Evolutionary conservation across 2,113 vertebrate genomes (phyloP), one percentile per base, ranked within the genome.

Genomic region (Phylloscopus trochilus): DNA sequence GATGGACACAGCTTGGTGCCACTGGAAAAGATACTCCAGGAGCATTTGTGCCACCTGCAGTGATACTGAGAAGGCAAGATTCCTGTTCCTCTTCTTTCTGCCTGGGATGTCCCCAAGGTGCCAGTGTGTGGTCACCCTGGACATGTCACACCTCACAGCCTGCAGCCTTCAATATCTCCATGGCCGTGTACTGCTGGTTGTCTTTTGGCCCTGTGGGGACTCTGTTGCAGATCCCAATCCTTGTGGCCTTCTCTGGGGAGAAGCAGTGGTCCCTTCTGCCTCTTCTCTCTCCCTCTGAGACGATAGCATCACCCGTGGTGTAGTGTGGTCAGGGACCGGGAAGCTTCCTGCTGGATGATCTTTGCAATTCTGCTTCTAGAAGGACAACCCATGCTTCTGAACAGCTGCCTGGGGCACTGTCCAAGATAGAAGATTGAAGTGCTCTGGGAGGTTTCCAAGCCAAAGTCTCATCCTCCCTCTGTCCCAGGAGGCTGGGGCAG

Each of bases 371-470:
- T 60, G 47, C 82, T 69, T 75, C 43, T 23, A 23, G 70, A 60
- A 73, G 52, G 66, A 59, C 55, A 68, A 10, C n/a, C 14, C 1
- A 0, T 3, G 3, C 47, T 94, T 80, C 74, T 75, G 69, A 93
- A 33, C 70, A 94, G 67, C 89, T 9, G 11, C 67, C 55, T 0
- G 0, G 74, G 73, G 72, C 44, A 23, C 66, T 30, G 37, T 82
- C 55, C 83, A 37, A 60, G 72, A 15, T 3, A 62, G 83, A 78
- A 58, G 75, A 90, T 2, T 51, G 47, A 87, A 94, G 62, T 44
- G 72, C 35, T 62, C 77, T 92, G 94, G 86, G 78, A 94, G 52
- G 3, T 74, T 87, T 94, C 83, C 85, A 91, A 74, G 86, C 24
- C 0, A 0, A 70, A 68, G 21, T 86, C 35, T 82, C 81, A 79